A percentile compares a stretch with the other conserved stretches of the same genome.
phyloP scores from a whole-genome alignment of 2,888 invertebrate genomes.

The Drosophila kokeensis region DNA sequence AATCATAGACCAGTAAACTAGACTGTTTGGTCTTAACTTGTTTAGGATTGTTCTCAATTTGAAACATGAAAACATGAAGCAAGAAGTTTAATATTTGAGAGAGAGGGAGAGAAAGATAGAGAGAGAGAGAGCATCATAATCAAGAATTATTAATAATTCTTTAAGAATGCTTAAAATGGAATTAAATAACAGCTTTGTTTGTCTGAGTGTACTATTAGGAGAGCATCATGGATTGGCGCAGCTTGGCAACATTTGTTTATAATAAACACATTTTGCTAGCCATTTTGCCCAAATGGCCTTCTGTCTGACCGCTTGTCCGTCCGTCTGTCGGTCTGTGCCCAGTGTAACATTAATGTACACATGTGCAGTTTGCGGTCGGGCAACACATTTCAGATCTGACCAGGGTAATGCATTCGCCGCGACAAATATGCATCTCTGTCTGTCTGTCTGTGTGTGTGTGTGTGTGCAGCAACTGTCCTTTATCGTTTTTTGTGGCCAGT shows the following conservation, averaged over 20 bases:
- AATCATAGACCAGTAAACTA: background rate
- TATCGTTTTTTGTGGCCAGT: constrained; percentile 76
- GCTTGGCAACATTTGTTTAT: constrained; percentile 71
- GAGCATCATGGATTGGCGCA: constrained; percentile 23
- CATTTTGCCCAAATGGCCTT: constrained; percentile 35
- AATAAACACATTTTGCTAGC: constrained; percentile 77
- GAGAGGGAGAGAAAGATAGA: background rate
- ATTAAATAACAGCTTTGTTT: background rate
- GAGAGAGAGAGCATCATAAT: background rate
- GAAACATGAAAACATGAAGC: background rate
- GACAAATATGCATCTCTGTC: constrained; percentile 24
- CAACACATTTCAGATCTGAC: constrained; percentile 68
- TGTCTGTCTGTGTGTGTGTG: constrained; percentile 1
- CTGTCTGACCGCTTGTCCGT: constrained; percentile 28
- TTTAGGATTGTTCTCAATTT: background rate
- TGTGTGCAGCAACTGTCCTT: constrained; percentile 68
- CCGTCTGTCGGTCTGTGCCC: constrained; percentile 44
- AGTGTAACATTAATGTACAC: constrained; percentile 64
- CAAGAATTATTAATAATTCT: no score
- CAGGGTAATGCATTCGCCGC: constrained; percentile 47
- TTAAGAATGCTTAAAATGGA: no score
- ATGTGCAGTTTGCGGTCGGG: constrained; percentile 82
- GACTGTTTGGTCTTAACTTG: background rate
- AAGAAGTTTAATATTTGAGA: background rate
- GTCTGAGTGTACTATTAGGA: background rate